Evolutionary conservation across 2,797 vertebrate species (phyloP).

Genomic region (Hafferia zeledoni): DNA sequence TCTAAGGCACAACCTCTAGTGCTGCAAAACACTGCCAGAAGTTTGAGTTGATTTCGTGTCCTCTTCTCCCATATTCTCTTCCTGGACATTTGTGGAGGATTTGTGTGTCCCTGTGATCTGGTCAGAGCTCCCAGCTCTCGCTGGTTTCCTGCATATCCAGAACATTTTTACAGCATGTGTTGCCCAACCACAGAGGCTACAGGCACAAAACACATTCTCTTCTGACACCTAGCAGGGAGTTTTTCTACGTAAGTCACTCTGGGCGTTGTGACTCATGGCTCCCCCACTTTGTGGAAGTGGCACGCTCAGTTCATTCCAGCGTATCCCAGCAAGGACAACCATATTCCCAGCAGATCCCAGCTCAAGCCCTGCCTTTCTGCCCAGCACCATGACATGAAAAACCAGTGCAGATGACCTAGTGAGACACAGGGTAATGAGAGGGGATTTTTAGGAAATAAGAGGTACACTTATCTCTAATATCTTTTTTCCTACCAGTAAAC

Average conservation of each 20-base stretch:
- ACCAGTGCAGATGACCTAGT: not conserved
- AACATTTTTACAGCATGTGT: conserved; percentile 62
- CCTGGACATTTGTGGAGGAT: not conserved
- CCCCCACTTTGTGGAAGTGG: conserved; percentile 38
- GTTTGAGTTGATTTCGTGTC: not conserved
- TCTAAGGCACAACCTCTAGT: not conserved
- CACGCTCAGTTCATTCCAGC: conserved; percentile 10
- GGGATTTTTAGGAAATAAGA: not conserved
- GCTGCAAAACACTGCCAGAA: not conserved
- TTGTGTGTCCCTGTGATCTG: not conserved
- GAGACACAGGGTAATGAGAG: not conserved
- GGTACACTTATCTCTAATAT: not conserved
- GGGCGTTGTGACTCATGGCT: conserved; percentile 48
- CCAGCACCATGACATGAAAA: not conserved
- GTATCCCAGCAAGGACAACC: not conserved
- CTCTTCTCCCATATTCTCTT: not conserved
- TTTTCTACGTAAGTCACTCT: conserved; percentile 27
- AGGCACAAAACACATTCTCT: conserved; percentile 50
- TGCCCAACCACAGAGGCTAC: conserved; percentile 38
- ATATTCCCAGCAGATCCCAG: not conserved
- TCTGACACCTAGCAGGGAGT: conserved; percentile 64
- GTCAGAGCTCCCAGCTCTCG: not conserved
- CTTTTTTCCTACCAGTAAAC: not conserved
- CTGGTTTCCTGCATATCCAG: conserved; percentile 34
- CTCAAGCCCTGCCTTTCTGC: not conserved